Percentiles rank a stretch among this genome's conserved stretches.
phyloP scores from a whole-genome alignment of 2,888 invertebrate species.

The Dicranocentrus wangi region DNA sequence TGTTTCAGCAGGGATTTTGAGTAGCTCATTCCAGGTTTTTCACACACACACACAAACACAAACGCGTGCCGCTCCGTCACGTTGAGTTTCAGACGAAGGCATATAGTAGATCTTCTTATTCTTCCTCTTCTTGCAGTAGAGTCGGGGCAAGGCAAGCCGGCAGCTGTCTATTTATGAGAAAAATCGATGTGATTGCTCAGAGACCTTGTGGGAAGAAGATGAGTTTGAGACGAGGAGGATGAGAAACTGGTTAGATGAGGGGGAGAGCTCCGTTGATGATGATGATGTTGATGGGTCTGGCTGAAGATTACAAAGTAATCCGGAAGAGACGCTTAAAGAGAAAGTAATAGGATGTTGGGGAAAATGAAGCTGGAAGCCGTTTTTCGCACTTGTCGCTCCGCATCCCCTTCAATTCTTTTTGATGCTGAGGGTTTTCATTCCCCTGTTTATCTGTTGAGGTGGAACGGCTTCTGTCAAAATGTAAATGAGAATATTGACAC shows the following conservation, averaged over 20 bases:
- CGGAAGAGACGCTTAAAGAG: conserved; percentile 60
- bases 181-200: conserved; percentile 66
- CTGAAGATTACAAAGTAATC: conserved; percentile 66
- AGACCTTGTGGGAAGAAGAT: conserved; percentile 22
- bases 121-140: not conserved
- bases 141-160: conserved; percentile 11
- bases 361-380: conserved; percentile 53
- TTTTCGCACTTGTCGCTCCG: conserved; percentile 53
- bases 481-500: conserved; percentile 58
- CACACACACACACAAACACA: not conserved
- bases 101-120: not conserved
- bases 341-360: conserved; percentile 59
- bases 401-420: conserved; percentile 6
- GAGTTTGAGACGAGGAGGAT: conserved; percentile 46
- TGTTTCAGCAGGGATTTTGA: conserved; percentile 51
- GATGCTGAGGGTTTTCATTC: conserved; percentile 34
- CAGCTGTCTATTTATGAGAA: conserved; percentile 48
- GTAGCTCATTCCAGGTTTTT: conserved; percentile 42
- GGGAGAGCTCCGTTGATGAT: conserved; percentile 25
- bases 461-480: conserved; percentile 41
- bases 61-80: conserved; percentile 15
- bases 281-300: conserved; percentile 50
- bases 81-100: conserved; percentile 12
- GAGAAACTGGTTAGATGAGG: conserved; percentile 37
- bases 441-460: conserved; percentile 16